Percentiles rank a stretch among this genome's conserved stretches.
Conservation (phyloP, 2,797 vertebrate genomes). For the Cryptoprocta ferox region DNA sequence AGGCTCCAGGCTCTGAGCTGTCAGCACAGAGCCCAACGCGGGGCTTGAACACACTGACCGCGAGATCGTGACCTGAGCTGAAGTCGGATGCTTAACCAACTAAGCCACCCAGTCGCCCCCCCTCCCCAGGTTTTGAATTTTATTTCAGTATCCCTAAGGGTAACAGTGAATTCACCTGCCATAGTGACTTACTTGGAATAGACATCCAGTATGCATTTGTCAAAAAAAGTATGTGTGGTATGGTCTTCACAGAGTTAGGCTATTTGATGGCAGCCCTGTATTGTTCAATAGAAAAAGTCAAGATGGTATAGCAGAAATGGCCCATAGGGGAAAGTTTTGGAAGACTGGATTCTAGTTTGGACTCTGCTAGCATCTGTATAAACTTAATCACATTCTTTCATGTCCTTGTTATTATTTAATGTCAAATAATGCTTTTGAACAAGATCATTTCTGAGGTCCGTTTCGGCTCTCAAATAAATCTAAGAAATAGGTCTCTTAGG, state of each 20-base stretch:
- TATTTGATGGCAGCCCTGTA: neutral
- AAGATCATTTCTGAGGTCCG: neutral
- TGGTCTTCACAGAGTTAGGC: neutral
- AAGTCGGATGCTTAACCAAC: too few relatives aligned
- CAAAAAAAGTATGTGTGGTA: neutral
- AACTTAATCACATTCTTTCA: neutral
- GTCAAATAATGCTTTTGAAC: conserved; percentile 17
- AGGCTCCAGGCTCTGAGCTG: too few relatives aligned
- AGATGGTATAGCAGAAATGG: neutral
- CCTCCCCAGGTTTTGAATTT: conserved; percentile 34
- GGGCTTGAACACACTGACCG: too few relatives aligned
- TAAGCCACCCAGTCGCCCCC: neutral
- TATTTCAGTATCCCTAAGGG: neutral
- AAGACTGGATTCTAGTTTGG: neutral
- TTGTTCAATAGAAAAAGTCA: neutral
- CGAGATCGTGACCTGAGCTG: too few relatives aligned
- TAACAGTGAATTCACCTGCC: neutral
- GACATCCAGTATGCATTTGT: neutral
- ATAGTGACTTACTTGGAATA: neutral
- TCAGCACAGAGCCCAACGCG: too few relatives aligned
- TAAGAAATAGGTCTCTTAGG: conserved; percentile 11
- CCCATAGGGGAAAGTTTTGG: neutral
- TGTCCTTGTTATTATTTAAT: neutral
- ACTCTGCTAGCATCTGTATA: neutral
- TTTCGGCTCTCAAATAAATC: conserved; percentile 48